Percentiles rank a stretch among this genome's conserved stretches.
Conservation (phyloP, 30 jellyfish, hydroid and myxozoan species). For the Rhopilema esculentum region DNA sequence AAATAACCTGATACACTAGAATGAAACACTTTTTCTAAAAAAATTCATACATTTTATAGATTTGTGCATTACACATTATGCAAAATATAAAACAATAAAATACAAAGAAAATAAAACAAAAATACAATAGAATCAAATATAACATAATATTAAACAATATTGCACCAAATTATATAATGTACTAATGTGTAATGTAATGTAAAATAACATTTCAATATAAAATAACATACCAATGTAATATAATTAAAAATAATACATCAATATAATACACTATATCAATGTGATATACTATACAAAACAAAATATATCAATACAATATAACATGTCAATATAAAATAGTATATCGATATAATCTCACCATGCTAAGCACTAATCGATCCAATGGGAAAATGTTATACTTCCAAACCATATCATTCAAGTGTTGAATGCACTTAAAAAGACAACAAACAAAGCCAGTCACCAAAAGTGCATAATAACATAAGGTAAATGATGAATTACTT, state of each 20-base stretch:
- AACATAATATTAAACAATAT: too few relatives aligned
- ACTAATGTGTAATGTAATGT: too few relatives aligned
- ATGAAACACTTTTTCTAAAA: too few relatives aligned
- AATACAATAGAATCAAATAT: background rate
- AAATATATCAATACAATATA: background rate
- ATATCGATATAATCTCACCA: too few relatives aligned
- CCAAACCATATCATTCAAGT: slow-evolving; percentile 94
- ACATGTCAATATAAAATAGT: too few relatives aligned
- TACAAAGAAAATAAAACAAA: background rate
- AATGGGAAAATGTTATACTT: slow-evolving; percentile 84
- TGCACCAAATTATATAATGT: too few relatives aligned
- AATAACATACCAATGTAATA: too few relatives aligned
- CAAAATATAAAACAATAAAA: background rate
- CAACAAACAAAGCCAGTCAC: background rate
- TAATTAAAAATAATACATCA: too few relatives aligned
- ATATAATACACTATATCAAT: background rate
- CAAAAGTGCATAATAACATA: background rate
- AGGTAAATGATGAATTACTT: background rate
- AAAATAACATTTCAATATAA: background rate
- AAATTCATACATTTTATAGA: background rate
- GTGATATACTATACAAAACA: background rate
- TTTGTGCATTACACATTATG: background rate
- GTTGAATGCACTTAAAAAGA: slow-evolving; percentile 73
- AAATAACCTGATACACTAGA: too few relatives aligned
- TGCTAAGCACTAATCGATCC: slow-evolving; percentile 89